Conservation (phyloP, 2,797 vertebrate genomes). For the Loris lydekkerianus region DNA sequence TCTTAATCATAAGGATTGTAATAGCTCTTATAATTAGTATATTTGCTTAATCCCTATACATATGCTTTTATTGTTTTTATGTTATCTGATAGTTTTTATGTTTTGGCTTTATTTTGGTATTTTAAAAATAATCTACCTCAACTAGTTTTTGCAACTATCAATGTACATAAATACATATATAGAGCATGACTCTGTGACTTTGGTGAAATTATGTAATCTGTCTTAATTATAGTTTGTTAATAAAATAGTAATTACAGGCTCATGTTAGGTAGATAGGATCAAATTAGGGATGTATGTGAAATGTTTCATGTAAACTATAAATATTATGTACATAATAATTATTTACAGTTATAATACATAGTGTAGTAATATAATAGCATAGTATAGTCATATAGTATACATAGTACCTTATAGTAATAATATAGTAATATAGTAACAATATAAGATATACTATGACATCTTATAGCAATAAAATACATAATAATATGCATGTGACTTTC, state of each 20-base stretch:
- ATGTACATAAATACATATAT: neutral
- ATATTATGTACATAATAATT: neutral
- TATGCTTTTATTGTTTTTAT: neutral
- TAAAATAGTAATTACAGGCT: neutral
- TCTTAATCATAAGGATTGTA: neutral
- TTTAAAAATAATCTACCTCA: neutral
- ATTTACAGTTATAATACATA: neutral
- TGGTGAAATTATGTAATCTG: neutral
- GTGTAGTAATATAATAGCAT: neutral
- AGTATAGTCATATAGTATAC: neutral
- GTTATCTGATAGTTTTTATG: neutral
- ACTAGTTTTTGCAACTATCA: neutral
- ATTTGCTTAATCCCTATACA: neutral
- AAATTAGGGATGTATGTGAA: neutral
- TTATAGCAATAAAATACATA: neutral
- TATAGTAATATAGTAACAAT: neutral
- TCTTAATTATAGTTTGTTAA: conserved; percentile 9
- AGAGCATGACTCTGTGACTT: neutral
- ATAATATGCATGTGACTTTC: conserved; percentile 19
- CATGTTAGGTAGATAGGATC: neutral
- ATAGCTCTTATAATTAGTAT: neutral
- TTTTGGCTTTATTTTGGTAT: neutral
- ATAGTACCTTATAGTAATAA: neutral
- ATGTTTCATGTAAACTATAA: conserved; percentile 5
- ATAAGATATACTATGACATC: neutral